Evolutionary conservation across 2,113 vertebrate species (phyloP).

Genomic region (Struthidea cinerea): DNA sequence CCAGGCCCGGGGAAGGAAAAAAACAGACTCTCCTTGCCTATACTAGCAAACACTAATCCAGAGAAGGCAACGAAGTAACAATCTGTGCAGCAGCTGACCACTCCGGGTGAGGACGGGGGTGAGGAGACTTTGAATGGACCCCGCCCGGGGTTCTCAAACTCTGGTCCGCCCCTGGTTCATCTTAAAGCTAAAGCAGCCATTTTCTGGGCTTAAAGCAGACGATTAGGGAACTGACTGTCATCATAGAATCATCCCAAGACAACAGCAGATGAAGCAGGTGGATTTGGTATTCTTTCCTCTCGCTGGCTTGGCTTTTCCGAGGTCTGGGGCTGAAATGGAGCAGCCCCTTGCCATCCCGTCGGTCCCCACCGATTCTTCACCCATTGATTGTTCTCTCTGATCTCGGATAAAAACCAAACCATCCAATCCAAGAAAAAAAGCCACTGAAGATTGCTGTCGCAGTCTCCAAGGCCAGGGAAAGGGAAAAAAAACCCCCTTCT

Average conservation of each 20-base stretch:
- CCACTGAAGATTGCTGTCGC: neutral
- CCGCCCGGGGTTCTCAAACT: too few species aligned
- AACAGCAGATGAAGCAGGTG: neutral
- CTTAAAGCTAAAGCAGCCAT: neutral
- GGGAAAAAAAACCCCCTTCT: neutral
- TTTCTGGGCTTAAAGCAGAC: neutral
- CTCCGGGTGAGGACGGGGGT: too few species aligned
- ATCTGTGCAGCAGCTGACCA: too few species aligned
- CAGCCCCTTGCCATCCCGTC: too few species aligned
- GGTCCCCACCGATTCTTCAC: neutral
- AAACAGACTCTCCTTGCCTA: neutral
- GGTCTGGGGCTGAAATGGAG: neutral
- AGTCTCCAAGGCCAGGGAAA: neutral
- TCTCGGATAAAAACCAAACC: neutral
- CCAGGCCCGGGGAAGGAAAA: neutral
- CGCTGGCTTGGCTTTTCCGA: fast-evolving
- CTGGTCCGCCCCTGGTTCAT: neutral
- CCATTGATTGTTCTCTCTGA: fast-evolving
- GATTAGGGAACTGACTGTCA: neutral
- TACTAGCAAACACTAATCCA: neutral
- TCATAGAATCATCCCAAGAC: neutral
- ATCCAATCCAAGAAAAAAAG: neutral
- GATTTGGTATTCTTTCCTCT: neutral
- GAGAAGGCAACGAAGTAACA: too few species aligned
- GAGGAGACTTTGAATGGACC: too few species aligned